A percentile compares a stretch with the other conserved stretches of the same genome.
phyloP scores from a whole-genome alignment of 2,113 vertebrate genomes.

The Laticauda colubrina region DNA sequence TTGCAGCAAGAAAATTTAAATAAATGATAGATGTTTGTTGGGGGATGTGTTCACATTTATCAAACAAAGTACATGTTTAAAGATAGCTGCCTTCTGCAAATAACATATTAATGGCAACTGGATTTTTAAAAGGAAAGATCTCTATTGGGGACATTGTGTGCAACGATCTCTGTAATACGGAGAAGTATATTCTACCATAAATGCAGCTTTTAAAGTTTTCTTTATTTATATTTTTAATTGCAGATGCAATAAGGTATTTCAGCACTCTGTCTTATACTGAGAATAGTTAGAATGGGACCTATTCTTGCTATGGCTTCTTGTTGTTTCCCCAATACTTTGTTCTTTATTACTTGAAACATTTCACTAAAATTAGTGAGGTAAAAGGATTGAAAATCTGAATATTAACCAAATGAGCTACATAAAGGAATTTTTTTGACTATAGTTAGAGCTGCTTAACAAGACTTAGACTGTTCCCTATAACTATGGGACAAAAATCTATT shows the following conservation, averaged over 20 bases:
- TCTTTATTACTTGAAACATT: not conserved
- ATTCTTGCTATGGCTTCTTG: not conserved
- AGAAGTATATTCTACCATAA: not conserved
- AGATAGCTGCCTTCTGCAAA: not conserved
- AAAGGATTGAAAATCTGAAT: constrained; percentile 31
- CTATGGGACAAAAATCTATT: not conserved
- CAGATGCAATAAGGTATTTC: not conserved
- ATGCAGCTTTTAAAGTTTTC: not conserved
- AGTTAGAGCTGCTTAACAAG: not conserved
- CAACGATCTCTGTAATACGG: not conserved
- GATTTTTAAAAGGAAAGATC: not conserved
- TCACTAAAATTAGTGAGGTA: constrained; percentile 18
- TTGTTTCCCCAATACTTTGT: not conserved
- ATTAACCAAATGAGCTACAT: not conserved
- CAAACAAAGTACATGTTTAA: not conserved
- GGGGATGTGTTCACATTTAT: not conserved
- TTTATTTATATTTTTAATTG: not conserved
- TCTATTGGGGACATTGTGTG: not conserved
- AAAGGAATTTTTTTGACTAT: not conserved
- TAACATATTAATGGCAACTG: not conserved
- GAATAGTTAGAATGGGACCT: not conserved
- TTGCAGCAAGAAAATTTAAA: not conserved
- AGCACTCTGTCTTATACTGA: not conserved
- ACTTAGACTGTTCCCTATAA: not conserved
- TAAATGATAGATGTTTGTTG: not conserved